Base-by-base conservation (phyloP, 2,797 vertebrate species). In the Chelmon rostratus region DNA sequence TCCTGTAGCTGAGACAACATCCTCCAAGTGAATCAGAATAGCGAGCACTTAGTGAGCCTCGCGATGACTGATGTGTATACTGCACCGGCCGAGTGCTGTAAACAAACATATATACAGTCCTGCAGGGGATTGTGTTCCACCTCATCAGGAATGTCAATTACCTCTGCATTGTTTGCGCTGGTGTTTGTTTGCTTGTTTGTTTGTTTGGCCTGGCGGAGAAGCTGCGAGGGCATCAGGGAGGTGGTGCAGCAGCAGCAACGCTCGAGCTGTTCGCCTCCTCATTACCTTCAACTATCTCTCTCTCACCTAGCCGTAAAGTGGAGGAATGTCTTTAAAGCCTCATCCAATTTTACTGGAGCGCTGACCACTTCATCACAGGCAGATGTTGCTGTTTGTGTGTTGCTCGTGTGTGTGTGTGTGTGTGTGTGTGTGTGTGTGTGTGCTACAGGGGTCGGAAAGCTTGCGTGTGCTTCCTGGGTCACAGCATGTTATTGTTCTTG, bases 321-420 rank as follows among this genome's bases (percentile, higher is more conserved):
- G 35, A 90, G 91, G 92, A 94, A 95, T 95, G 91, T 86, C 94
- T 95, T 93, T 94, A 92, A 95, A 93, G 91, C 86, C 90, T 93
- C 89, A 84, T 93, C 87, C 91, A 77, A 82, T 94, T 95, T 94
- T 94, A 94, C 88, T 91, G 84, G 89, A 77, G 78, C 52, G 49
- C 90, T 89, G 88, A 93, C 89, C 91, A 88, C 86, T 94, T 94
- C 91, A 92, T 94, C 86, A 93, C 81, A 84, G 75, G 57, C 93
- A 95, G 93, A 94, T 95, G 94, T 92, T 82, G 76, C 56, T 25
- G 38, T 61, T 75, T 61, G 68, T 81, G 64, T 76, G 52, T 49
- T 57, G 54, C 61, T 54, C 58, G 68, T 69, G 73, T 82, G 72
- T 68, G 59, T 58, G 68, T 61, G 28, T 76, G 50, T 76, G 76